Conservation (phyloP, 2,113 vertebrate species). For the Crotalus tigris region DNA sequence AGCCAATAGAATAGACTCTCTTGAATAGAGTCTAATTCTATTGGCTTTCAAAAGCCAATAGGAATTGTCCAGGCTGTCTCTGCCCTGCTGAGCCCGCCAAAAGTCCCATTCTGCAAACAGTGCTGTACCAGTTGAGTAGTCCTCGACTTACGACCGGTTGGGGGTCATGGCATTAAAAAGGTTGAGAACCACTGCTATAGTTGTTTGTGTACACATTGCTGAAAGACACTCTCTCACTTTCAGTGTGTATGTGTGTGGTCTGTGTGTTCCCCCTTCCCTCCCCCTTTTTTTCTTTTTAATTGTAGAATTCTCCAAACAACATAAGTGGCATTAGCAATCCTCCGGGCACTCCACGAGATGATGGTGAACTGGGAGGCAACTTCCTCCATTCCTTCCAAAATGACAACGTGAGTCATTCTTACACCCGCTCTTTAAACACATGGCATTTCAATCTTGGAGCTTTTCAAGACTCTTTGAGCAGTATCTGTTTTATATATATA, state of each 20-base stretch:
- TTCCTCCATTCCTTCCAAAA: slow-evolving; percentile 99
- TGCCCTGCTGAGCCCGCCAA: too few species aligned
- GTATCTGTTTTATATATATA: not conserved
- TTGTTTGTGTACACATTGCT: not conserved
- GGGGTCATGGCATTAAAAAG: too few species aligned
- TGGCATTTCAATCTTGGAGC: not conserved
- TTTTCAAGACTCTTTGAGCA: not conserved
- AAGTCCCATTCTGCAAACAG: too few species aligned
- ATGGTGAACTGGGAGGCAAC: slow-evolving; percentile 94
- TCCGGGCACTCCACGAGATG: slow-evolving; percentile 94
- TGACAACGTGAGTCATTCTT: slow-evolving; percentile 86
- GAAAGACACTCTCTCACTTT: not conserved
- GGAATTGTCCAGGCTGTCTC: too few species aligned
- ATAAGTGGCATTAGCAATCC: slow-evolving; percentile 99
- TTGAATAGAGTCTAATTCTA: too few species aligned
- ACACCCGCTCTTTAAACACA: not conserved
- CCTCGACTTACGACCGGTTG: too few species aligned
- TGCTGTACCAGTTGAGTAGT: too few species aligned
- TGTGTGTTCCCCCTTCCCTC: not conserved
- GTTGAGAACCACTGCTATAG: not conserved
- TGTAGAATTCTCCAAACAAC: slow-evolving; percentile 99
- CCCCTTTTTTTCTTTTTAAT: not conserved
- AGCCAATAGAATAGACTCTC: too few species aligned
- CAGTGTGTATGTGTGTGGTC: not conserved
- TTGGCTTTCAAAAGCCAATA: too few species aligned